These are phyloP conservation scores for Taurulus bubalis DNA, from an alignment of 2,113 vertebrate species.

Conservation along the genomic window DNA sequence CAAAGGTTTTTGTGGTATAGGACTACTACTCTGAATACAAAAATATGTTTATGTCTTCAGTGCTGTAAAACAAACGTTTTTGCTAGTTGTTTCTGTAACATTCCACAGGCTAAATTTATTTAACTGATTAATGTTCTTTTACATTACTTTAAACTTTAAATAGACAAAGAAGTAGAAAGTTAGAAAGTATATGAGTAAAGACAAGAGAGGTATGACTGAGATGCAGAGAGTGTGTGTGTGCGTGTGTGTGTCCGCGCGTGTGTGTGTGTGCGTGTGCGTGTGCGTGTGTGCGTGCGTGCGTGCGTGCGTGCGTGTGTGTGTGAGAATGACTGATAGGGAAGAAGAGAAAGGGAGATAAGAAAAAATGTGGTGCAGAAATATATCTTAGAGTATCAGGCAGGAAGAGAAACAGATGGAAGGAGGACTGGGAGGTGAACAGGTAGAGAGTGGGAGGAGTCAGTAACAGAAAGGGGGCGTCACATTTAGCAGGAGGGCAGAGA, in stretches of 20 bases:
- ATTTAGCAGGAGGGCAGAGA: slow-evolving; percentile 11
- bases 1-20: neutral
- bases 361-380: slow-evolving; percentile 43
- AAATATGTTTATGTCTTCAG: neutral
- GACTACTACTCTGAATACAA: neutral
- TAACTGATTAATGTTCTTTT: neutral
- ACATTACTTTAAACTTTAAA: neutral
- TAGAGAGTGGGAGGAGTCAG: slow-evolving; percentile 59
- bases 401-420: slow-evolving; percentile 25
- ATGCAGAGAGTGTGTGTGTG: neutral
- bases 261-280: too few relatives aligned
- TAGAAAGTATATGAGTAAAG: neutral
- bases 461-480: neutral
- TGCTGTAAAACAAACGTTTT: neutral
- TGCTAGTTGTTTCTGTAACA: neutral
- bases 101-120: neutral
- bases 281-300: too few relatives aligned
- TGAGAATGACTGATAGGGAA: neutral
- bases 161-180: neutral
- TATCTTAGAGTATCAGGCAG: slow-evolving; percentile 16
- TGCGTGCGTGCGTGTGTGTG: too few relatives aligned
- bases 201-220: neutral
- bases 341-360: slow-evolving; percentile 20
- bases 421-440: slow-evolving; percentile 44
- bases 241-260: too few relatives aligned